phyloP scores from a whole-genome alignment of 2,888 invertebrate genomes.

The Heliconius cydno region DNA sequence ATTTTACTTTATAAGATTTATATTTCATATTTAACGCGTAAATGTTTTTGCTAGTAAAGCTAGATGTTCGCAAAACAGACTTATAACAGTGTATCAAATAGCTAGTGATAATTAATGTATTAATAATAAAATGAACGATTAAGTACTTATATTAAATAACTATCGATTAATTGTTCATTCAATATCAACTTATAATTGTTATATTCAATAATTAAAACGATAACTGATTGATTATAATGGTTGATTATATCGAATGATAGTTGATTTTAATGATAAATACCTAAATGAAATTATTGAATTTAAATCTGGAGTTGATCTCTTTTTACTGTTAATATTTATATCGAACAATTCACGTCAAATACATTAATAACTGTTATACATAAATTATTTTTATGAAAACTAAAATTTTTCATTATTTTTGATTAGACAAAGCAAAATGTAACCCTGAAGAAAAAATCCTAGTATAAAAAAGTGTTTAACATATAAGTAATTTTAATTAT shows the following conservation, averaged over 20 bases:
- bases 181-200: not conserved
- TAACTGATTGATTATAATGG: not conserved
- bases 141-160: not conserved
- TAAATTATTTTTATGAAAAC: not conserved
- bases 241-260: not conserved
- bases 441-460: not conserved
- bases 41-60: conserved; percentile 9
- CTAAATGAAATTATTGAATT: not conserved
- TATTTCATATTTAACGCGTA: not conserved
- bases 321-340: not conserved
- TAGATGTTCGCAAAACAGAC: conserved; percentile 11
- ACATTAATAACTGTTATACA: not conserved
- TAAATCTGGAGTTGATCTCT: conserved; percentile 1
- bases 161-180: not conserved
- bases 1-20: not conserved
- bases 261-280: not conserved
- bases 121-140: not conserved
- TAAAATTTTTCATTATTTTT: not conserved
- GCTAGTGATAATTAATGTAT: conserved; percentile 8
- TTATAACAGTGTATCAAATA: conserved; percentile 4
- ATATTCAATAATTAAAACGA: not conserved
- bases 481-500: too few species aligned
- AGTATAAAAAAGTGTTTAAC: too few species aligned
- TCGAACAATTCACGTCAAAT: not conserved
- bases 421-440: not conserved